phyloP scores from a whole-genome alignment of 2,113 vertebrate species.

The Gasterosteus nipponicus region DNA sequence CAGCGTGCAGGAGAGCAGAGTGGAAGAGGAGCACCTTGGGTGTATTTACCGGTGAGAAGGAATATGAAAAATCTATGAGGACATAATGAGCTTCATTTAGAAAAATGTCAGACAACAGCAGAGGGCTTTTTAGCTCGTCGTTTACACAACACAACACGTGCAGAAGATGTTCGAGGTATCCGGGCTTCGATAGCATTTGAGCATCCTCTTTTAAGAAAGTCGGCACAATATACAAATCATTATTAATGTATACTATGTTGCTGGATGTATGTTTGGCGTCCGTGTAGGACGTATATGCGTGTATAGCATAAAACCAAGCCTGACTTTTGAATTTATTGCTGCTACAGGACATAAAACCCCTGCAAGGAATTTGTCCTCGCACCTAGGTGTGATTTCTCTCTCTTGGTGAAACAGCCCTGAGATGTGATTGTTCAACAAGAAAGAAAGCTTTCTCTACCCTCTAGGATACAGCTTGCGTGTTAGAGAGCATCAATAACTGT shows the following conservation, averaged over 20 bases:
- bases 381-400: too few relatives aligned
- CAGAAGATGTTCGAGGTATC: constrained; percentile 10
- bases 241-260: constrained; percentile 9
- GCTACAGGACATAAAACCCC: too few relatives aligned
- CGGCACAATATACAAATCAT: constrained; percentile 1
- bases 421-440: too few relatives aligned
- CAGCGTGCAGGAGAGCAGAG: constrained; percentile 28
- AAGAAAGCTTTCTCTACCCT: too few relatives aligned
- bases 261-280: not conserved
- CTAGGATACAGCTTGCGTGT: too few relatives aligned
- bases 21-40: constrained; percentile 75
- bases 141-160: constrained; percentile 47
- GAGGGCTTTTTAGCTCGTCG: constrained; percentile 63
- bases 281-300: not conserved
- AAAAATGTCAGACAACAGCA: constrained; percentile 71
- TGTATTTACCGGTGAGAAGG: constrained; percentile 74
- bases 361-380: too few relatives aligned
- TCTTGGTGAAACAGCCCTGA: too few relatives aligned
- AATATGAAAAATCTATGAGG: constrained; percentile 82
- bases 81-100: constrained; percentile 80
- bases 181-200: not conserved
- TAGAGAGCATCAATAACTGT: too few relatives aligned
- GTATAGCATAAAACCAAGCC: too few relatives aligned
- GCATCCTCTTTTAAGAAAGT: not conserved
- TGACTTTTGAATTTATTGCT: too few relatives aligned